These are phyloP conservation scores for Leuciscus waleckii DNA, from an alignment of 2,797 vertebrate species.

Conservation along the genomic window DNA sequence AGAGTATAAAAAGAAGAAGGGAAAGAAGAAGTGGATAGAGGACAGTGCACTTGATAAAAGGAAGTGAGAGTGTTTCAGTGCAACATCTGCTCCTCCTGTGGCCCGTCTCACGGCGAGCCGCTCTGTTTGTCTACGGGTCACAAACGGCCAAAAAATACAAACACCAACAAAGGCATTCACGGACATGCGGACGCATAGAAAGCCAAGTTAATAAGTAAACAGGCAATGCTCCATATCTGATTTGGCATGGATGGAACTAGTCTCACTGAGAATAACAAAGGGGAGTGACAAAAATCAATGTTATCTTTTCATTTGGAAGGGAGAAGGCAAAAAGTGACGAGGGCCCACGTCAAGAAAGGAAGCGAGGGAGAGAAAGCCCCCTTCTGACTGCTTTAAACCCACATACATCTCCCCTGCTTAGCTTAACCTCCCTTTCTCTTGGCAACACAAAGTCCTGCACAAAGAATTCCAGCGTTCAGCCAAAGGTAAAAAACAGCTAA, in stretches of 20 bases:
- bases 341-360: conserved; percentile 69
- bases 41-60: conserved; percentile 69
- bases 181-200: conserved; percentile 55
- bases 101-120: conserved; percentile 55
- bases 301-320: conserved; percentile 79
- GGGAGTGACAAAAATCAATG: conserved; percentile 76
- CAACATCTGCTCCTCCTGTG: conserved; percentile 80
- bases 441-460: conserved; percentile 80
- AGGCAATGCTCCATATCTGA: conserved; percentile 73
- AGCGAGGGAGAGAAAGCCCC: conserved; percentile 74
- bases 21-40: conserved; percentile 77
- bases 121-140: conserved; percentile 73
- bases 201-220: conserved; percentile 78
- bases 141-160: conserved; percentile 59
- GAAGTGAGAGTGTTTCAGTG: conserved; percentile 79
- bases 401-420: conserved; percentile 79
- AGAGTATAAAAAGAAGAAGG: conserved; percentile 75
- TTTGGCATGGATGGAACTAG: conserved; percentile 69
- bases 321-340: conserved; percentile 67
- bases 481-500: conserved; percentile 79
- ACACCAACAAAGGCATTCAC: conserved; percentile 56
- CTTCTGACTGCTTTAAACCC: conserved; percentile 77
- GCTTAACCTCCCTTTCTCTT: conserved; percentile 77
- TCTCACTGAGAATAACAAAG: conserved; percentile 72
- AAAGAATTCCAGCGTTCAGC: conserved; percentile 83